Evolutionary conservation across 2,113 vertebrate species (phyloP).

Genomic region (Seriola dumerili): DNA sequence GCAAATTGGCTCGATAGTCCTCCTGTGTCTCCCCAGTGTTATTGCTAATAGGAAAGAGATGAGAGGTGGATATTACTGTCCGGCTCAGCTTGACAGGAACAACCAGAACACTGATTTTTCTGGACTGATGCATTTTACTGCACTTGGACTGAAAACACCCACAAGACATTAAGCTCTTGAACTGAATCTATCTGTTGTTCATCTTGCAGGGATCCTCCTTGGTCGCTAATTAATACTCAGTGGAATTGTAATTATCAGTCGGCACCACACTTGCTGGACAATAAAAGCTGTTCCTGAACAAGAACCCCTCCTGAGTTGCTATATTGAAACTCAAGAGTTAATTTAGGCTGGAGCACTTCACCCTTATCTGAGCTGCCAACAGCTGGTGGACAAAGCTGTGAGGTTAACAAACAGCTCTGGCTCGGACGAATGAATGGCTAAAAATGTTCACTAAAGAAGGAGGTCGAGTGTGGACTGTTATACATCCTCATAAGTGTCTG

Average conservation of each 20-base stretch:
- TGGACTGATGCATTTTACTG: conserved; percentile 67
- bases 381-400: conserved; percentile 19
- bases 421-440: background rate
- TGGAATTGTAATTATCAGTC: conserved; percentile 66
- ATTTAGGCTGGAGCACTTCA: conserved; percentile 26
- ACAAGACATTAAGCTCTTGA: conserved; percentile 42
- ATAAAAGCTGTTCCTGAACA: conserved; percentile 35
- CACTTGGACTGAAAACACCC: conserved; percentile 55
- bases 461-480: background rate
- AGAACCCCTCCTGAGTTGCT: conserved; percentile 5
- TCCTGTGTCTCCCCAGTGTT: conserved; percentile 13
- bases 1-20: conserved; percentile 41
- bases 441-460: background rate
- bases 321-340: conserved; percentile 25
- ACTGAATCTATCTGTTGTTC: conserved; percentile 61
- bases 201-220: conserved; percentile 26
- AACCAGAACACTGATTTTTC: conserved; percentile 45
- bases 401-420: conserved; percentile 10
- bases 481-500: background rate
- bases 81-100: background rate
- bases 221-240: conserved; percentile 65
- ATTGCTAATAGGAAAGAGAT: conserved; percentile 16
- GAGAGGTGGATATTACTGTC: conserved; percentile 25
- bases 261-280: conserved; percentile 50
- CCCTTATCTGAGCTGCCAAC: conserved; percentile 29